Evolutionary conservation across 2,797 vertebrate species (phyloP).

Genomic region (Hypotaenidia okinawae): DNA sequence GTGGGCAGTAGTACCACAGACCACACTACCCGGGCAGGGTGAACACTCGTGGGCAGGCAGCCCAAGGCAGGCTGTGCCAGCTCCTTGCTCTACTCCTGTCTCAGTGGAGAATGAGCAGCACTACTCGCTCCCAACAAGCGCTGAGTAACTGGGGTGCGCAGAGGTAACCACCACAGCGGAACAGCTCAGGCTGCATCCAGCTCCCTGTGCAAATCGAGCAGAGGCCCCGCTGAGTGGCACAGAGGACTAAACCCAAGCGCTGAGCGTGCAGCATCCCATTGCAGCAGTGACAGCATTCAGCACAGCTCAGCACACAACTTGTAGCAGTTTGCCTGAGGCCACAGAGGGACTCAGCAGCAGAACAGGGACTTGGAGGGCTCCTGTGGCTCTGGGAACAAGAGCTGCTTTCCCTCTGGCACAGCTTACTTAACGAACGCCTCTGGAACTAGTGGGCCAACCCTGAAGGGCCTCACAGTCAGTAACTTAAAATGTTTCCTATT

Average conservation of each 20-base stretch:
- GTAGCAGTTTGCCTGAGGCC: neutral
- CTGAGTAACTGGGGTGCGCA: neutral
- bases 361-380: neutral
- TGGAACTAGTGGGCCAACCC: neutral
- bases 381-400: neutral
- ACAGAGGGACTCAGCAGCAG: neutral
- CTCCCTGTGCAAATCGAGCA: neutral
- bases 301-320: neutral
- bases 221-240: neutral
- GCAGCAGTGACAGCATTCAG: neutral
- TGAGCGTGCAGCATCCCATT: rapidly evolving
- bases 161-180: neutral
- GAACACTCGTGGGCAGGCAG: neutral
- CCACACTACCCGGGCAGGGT: neutral
- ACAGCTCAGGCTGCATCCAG: neutral
- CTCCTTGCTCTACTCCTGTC: neutral
- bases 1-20: neutral
- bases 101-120: neutral
- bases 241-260: neutral
- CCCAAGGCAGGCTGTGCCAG: neutral
- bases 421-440: neutral
- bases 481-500: neutral
- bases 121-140: neutral
- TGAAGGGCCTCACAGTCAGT: neutral
- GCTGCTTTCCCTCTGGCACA: neutral